Evolutionary conservation across 2,888 invertebrate species (phyloP).

Genomic region (Busseola fusca): DNA sequence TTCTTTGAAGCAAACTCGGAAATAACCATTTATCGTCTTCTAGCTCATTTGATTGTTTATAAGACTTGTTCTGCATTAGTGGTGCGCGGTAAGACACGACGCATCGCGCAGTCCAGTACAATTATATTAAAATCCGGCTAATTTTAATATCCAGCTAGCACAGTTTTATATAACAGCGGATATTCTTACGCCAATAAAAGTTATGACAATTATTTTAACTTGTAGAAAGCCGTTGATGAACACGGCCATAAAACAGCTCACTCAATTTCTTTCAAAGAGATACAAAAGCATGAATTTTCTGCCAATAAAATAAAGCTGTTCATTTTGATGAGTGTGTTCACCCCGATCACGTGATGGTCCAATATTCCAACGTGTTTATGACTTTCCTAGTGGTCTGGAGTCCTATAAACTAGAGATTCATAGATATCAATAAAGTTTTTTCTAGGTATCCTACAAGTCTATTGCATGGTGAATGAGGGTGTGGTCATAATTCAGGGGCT

Average conservation of each 20-base stretch:
- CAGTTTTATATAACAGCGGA: not conserved
- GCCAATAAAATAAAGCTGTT: constrained; percentile 31
- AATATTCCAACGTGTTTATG: constrained; percentile 45
- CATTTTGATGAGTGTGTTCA: constrained; percentile 53
- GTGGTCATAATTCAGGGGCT: constrained; percentile 10
- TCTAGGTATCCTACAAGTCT: constrained; percentile 19
- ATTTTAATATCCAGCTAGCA: constrained; percentile 24
- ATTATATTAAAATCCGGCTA: constrained; percentile 1
- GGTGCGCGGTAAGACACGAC: not conserved
- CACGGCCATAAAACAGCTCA: constrained; percentile 5
- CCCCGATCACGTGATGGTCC: constrained; percentile 26
- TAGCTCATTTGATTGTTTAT: not conserved
- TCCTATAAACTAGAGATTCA: constrained; percentile 46
- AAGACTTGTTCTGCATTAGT: not conserved
- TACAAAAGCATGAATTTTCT: constrained; percentile 11
- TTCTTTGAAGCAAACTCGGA: too few relatives aligned
- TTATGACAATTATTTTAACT: constrained; percentile 1
- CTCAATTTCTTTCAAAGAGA: not conserved
- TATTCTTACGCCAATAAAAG: constrained; percentile 15
- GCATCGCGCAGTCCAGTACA: not conserved
- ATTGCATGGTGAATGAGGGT: constrained; percentile 27
- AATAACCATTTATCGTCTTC: not conserved
- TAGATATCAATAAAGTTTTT: constrained; percentile 52
- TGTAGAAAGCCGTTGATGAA: constrained; percentile 19
- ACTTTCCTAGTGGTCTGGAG: constrained; percentile 31